Evolutionary conservation across 1,140 invertebrate species (phyloP).

Genomic region (Wasmannia auropunctata): DNA sequence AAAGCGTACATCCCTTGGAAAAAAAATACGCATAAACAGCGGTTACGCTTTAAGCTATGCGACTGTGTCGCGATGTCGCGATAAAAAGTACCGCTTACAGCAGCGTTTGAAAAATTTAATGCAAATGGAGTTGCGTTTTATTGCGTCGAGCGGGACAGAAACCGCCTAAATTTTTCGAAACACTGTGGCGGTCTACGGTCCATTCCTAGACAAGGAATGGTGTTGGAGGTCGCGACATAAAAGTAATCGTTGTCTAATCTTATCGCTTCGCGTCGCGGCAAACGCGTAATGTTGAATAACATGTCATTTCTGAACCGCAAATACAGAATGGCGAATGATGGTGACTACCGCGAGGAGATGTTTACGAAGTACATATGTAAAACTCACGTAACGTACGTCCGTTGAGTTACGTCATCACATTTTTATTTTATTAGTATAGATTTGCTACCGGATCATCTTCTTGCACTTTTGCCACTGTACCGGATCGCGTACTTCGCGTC

Average conservation of each 20-base stretch:
- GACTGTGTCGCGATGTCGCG: neutral
- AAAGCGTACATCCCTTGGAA: neutral
- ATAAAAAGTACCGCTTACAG: slow-evolving; percentile 39
- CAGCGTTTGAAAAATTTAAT: slow-evolving; percentile 51
- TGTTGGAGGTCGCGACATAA: neutral
- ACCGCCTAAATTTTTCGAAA: neutral
- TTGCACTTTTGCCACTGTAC: neutral
- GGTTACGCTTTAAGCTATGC: slow-evolving; percentile 23
- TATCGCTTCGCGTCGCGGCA: neutral
- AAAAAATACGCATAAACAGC: slow-evolving; percentile 32
- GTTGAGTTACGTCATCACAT: slow-evolving; percentile 54
- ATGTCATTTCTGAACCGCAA: slow-evolving; percentile 20
- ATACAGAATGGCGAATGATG: neutral
- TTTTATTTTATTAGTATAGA: slow-evolving; percentile 64
- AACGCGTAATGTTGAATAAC: slow-evolving; percentile 32
- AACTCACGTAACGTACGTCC: slow-evolving; percentile 1
- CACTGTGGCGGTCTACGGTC: neutral
- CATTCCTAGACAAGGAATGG: neutral
- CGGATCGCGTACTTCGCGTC: neutral
- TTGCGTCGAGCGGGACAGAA: neutral
- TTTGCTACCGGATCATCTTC: slow-evolving; percentile 37
- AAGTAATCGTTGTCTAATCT: slow-evolving; percentile 29
- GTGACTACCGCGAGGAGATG: slow-evolving; percentile 57
- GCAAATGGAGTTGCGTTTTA: slow-evolving; percentile 40
- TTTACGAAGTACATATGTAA: slow-evolving; percentile 67